Conservation (phyloP, 2,888 invertebrate genomes). For the Geotrupes spiniger region DNA sequence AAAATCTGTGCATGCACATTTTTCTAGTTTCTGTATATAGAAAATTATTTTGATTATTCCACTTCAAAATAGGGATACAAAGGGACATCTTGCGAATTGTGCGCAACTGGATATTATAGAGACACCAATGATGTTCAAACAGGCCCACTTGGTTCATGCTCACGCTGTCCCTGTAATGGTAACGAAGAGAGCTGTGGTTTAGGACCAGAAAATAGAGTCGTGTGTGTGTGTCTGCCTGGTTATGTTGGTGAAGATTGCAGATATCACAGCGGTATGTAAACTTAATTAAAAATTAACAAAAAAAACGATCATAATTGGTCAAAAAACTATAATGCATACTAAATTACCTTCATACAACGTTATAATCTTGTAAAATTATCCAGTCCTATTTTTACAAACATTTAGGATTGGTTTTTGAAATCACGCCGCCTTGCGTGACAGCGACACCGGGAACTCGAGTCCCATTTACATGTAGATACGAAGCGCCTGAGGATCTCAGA, state of each 20-base stretch:
- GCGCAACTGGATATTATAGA: constrained; percentile 69
- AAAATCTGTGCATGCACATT: no score
- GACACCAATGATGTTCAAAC: constrained; percentile 55
- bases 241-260: constrained; percentile 69
- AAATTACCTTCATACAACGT: no score
- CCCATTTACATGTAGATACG: constrained; percentile 53
- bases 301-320: constrained; percentile 50
- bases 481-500: not conserved
- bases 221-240: constrained; percentile 69
- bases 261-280: constrained; percentile 51
- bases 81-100: constrained; percentile 83
- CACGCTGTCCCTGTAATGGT: constrained; percentile 74
- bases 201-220: constrained; percentile 57
- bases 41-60: no score
- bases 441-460: constrained; percentile 47
- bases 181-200: constrained; percentile 65
- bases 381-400: not conserved
- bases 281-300: not conserved
- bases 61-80: constrained; percentile 55
- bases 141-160: constrained; percentile 61
- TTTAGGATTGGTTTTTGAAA: constrained; percentile 24
- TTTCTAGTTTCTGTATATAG: no score
- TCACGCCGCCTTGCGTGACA: constrained; percentile 47
- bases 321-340: no score
- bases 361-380: no score